Percentiles rank a stretch among this genome's conserved stretches.
Conservation (phyloP, 2,113 vertebrate species). For the Jacana jacana region DNA sequence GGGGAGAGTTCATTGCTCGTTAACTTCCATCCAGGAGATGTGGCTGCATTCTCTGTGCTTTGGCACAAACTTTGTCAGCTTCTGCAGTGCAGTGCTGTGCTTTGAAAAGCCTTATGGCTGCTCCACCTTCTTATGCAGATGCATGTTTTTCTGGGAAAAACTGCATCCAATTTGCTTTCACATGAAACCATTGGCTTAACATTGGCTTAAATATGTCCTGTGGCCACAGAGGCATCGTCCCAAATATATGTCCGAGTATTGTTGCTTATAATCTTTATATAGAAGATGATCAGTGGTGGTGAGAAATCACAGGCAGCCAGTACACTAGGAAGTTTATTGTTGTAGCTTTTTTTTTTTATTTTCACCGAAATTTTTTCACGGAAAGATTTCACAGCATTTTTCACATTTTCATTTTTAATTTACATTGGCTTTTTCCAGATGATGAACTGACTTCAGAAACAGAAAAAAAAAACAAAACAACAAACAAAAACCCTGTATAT, state of each 20-base stretch:
- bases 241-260: not conserved
- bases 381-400: no score
- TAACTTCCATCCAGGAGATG: not conserved
- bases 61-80: not conserved
- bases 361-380: not conserved
- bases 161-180: not conserved
- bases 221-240: not conserved
- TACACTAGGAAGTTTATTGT: not conserved
- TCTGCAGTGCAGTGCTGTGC: not conserved
- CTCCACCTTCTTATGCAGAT: not conserved
- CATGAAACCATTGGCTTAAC: not conserved
- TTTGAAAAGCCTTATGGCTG: not conserved
- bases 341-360: not conserved
- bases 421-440: not conserved
- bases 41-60: not conserved
- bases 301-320: not conserved
- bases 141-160: not conserved
- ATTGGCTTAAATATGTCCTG: accelerated
- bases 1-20: not conserved
- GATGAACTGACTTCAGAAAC: not conserved
- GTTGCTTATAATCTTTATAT: not conserved
- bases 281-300: not conserved
- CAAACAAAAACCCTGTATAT: not conserved
- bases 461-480: not conserved
- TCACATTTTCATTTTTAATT: no score